Evolutionary conservation across 1,140 invertebrate genomes (phyloP).

Genomic region (Drosophila pectinifera): DNA sequence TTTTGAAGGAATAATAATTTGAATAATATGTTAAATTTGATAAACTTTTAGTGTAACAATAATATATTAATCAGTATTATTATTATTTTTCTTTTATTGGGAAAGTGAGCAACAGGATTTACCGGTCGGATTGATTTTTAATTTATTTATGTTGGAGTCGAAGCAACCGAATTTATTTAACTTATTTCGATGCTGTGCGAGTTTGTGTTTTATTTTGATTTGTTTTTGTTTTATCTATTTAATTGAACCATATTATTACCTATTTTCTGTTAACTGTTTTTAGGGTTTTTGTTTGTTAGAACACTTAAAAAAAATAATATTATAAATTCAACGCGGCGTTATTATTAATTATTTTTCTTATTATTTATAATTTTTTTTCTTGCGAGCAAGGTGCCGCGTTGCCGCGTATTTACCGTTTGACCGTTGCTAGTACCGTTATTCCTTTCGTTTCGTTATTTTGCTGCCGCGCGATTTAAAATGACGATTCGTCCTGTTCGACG

Average conservation of each 20-base stretch:
- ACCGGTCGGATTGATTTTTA: not conserved
- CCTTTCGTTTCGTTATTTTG: constrained; percentile 29
- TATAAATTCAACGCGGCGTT: constrained; percentile 11
- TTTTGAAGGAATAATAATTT: too few species aligned
- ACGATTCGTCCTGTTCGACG: constrained; percentile 78
- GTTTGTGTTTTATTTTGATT: constrained; percentile 1
- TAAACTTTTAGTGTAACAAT: not conserved
- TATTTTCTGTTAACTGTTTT: constrained; percentile 17
- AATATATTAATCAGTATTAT: not conserved
- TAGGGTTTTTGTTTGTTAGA: not conserved
- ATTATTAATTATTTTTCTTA: too few species aligned
- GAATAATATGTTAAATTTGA: too few species aligned
- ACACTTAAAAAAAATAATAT: constrained; percentile 12
- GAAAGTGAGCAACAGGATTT: constrained; percentile 9
- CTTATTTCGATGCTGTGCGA: not conserved
- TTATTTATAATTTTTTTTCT: not conserved
- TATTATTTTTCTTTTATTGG: not conserved
- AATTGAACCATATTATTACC: not conserved
- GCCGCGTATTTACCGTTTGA: constrained; percentile 27
- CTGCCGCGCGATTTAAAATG: constrained; percentile 13
- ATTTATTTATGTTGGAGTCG: not conserved
- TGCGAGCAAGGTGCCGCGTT: constrained; percentile 26
- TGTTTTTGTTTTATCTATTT: not conserved
- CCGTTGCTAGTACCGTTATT: constrained; percentile 23
- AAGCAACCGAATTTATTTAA: not conserved